phyloP scores from a whole-genome alignment of 2,797 vertebrate species.

The Remorina albescens region DNA sequence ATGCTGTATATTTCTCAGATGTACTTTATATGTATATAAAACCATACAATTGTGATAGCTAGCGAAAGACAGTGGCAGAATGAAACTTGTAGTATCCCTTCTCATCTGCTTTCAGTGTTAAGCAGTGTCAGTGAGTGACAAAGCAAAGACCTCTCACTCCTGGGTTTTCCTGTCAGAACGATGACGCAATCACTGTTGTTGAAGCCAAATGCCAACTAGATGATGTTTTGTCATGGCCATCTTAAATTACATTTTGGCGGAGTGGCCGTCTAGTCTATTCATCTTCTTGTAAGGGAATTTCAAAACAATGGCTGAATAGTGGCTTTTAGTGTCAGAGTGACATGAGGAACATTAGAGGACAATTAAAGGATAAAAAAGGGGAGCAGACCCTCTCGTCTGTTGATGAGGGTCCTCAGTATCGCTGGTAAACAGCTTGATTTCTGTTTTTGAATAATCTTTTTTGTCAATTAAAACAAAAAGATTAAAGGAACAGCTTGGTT shows the following conservation, averaged over 20 bases:
- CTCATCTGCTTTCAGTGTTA: not conserved
- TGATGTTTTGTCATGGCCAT: not conserved
- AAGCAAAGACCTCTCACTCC: not conserved
- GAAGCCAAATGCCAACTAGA: not conserved
- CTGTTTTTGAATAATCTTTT: not conserved
- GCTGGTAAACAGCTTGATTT: not conserved
- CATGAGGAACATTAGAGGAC: not conserved
- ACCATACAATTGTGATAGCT: not conserved
- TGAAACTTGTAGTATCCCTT: not conserved
- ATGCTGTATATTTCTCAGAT: too few relatives aligned
- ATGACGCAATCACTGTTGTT: conserved; percentile 17
- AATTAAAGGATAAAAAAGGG: not conserved
- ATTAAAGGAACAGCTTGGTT: not conserved
- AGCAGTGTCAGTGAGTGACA: not conserved
- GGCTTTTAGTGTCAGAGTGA: not conserved
- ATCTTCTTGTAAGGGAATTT: too few relatives aligned
- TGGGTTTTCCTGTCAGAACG: not conserved
- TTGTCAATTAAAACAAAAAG: too few relatives aligned
- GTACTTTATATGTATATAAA: not conserved
- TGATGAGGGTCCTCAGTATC: not conserved
- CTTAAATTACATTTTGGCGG: conserved; percentile 9
- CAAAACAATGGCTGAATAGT: not conserved
- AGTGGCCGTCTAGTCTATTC: not conserved
- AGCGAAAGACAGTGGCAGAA: not conserved
- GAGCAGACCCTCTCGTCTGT: not conserved